These are phyloP conservation scores for Chromis chromis DNA, from an alignment of 2,797 vertebrate species.

Conservation along the genomic window DNA sequence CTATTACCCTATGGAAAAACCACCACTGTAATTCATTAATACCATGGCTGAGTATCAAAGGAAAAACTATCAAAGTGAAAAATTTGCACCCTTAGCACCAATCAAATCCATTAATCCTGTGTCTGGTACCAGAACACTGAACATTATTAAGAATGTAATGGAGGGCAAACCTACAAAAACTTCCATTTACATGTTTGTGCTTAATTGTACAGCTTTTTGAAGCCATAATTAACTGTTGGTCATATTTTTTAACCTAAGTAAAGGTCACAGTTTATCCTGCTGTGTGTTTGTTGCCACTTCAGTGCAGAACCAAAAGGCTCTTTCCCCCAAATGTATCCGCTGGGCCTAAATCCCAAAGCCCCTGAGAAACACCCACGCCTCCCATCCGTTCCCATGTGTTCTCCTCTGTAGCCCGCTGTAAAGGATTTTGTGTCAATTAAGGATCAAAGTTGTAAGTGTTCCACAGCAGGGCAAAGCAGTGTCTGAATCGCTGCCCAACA, in stretches of 20 bases:
- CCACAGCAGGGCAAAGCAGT: conserved; percentile 49
- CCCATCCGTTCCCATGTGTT: conserved; percentile 5
- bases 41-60: no score
- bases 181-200: background rate
- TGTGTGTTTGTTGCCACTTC: conserved; percentile 11
- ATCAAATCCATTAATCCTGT: conserved; percentile 3
- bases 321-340: conserved; percentile 19
- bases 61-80: background rate
- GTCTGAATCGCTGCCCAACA: conserved; percentile 64
- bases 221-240: background rate
- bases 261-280: background rate
- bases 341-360: conserved; percentile 10
- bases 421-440: conserved; percentile 61
- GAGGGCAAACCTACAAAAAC: background rate
- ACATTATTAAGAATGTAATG: background rate
- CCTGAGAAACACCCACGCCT: background rate
- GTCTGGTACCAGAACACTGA: background rate
- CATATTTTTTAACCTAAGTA: conserved; percentile 1
- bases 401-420: conserved; percentile 34
- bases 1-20: no score
- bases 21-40: no score
- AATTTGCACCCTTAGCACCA: background rate
- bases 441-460: conserved; percentile 65
- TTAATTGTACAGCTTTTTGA: conserved; percentile 2
- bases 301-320: background rate